Conservation (phyloP, 2,113 vertebrate genomes). For the Alces alces region DNA sequence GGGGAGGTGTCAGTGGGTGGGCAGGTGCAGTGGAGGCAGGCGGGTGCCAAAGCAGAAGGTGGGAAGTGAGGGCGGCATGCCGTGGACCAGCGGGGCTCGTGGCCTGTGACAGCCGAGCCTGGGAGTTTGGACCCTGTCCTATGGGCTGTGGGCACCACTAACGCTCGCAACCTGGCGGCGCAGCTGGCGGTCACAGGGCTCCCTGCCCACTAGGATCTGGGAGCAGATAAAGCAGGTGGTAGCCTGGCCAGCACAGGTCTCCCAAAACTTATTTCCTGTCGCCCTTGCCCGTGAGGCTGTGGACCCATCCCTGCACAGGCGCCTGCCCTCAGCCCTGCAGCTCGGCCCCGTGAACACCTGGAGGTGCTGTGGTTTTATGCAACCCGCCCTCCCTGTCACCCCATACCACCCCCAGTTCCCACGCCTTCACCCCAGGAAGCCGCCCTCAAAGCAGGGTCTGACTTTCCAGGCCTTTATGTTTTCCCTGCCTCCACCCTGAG, state of each 20-base stretch:
- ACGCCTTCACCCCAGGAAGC: neutral
- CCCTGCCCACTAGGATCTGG: neutral
- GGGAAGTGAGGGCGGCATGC: accelerated
- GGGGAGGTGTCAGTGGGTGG: neutral
- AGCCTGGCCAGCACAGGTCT: neutral
- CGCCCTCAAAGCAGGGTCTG: neutral
- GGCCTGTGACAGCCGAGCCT: neutral
- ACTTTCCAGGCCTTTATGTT: neutral
- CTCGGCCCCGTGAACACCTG: neutral
- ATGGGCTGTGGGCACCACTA: accelerated
- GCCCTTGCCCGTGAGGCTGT: neutral
- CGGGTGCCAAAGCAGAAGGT: accelerated
- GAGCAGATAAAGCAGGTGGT: neutral
- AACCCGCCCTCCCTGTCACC: neutral
- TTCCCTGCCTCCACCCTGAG: neutral
- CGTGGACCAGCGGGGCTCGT: neutral
- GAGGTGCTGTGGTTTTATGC: neutral
- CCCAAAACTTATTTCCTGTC: neutral
- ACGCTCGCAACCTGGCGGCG: neutral
- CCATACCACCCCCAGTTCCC: neutral
- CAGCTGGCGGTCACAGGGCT: neutral
- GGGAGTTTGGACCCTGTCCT: neutral
- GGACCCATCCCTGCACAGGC: neutral
- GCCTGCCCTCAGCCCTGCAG: neutral
- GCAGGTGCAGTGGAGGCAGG: neutral